A percentile compares a stretch with the other conserved stretches of the same genome.
Evolutionary conservation across 23 tunicate genomes (phyloP).

Genomic region (Botrylloides violaceus): DNA sequence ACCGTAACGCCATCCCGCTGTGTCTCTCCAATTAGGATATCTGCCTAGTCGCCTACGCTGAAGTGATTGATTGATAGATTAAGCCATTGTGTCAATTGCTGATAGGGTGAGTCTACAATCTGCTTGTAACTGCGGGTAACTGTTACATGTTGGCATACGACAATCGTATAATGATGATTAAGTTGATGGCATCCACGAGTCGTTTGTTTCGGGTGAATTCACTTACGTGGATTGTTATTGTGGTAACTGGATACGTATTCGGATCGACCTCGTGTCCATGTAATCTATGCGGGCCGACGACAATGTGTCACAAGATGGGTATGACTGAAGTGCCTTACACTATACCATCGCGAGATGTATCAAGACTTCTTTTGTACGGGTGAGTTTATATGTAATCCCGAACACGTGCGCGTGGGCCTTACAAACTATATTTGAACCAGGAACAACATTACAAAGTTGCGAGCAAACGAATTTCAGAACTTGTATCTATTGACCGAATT

Average conservation of each 20-base stretch:
- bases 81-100: no score
- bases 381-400: constrained; percentile 10
- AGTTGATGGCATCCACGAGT: no score
- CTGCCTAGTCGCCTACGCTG: no score
- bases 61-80: no score
- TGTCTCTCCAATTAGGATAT: no score
- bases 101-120: no score
- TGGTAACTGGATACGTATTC: not conserved
- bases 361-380: constrained; percentile 45
- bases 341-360: constrained; percentile 26
- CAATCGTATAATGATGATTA: no score
- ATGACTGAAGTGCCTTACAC: constrained; percentile 34
- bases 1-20: no score
- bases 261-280: constrained; percentile 33
- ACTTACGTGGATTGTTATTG: not conserved
- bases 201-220: not conserved
- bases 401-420: not conserved
- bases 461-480: constrained; percentile 33
- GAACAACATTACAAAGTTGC: constrained; percentile 29
- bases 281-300: constrained; percentile 32
- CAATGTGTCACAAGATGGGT: constrained; percentile 47
- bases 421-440: constrained; percentile 11
- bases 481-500: constrained; percentile 23
- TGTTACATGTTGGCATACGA: no score
- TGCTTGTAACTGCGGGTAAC: no score